Conservation (phyloP, 2,797 vertebrate species). For the Rhadinocentrus ornatus region DNA sequence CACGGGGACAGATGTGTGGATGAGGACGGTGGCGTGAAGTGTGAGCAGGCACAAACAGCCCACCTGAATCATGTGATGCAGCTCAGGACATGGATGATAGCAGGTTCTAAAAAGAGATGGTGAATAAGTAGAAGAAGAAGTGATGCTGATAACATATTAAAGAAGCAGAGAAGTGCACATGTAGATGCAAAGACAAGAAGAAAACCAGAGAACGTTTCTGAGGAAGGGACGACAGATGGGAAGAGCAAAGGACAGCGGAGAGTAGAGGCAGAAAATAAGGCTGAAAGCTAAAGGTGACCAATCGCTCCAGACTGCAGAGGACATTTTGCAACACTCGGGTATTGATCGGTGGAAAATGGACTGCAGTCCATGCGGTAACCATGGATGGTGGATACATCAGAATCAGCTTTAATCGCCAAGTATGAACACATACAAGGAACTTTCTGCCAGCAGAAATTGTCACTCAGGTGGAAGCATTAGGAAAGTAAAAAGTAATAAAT, state of each 20-base stretch:
- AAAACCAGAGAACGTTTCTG: conserved; percentile 10
- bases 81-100: conserved; percentile 28
- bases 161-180: background rate
- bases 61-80: conserved; percentile 49
- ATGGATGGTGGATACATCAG: conserved; percentile 13
- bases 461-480: no score
- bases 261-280: conserved; percentile 39
- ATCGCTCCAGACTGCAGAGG: conserved; percentile 40
- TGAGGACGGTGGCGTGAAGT: conserved; percentile 20
- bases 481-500: no score
- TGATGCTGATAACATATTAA: background rate
- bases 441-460: no score
- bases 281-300: conserved; percentile 65
- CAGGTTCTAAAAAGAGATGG: background rate
- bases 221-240: conserved; percentile 28
- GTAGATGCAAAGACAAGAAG: background rate
- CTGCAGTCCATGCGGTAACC: conserved; percentile 22
- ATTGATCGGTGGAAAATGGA: conserved; percentile 45
- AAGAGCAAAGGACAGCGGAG: conserved; percentile 31
- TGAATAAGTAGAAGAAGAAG: background rate
- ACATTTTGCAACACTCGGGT: conserved; percentile 40
- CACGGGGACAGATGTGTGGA: conserved; percentile 46
- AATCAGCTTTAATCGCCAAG: no score
- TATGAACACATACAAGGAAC: no score
- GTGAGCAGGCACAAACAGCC: conserved; percentile 35